Conservation (phyloP, 92 coral and sea anemone genomes). For the Desmophyllum pertusum region DNA sequence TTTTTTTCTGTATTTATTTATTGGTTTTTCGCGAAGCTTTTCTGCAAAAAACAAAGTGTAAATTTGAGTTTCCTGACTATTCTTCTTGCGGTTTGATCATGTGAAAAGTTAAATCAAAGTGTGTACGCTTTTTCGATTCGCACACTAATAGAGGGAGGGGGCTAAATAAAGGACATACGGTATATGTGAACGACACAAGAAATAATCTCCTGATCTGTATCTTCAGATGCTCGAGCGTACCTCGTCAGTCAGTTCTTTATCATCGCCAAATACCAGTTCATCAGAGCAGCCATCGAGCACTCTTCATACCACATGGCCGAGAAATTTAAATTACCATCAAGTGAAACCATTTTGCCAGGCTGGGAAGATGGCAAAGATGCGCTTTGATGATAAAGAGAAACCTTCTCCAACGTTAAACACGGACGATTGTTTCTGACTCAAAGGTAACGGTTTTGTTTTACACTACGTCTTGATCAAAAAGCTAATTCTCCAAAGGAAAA, state of each 20-base stretch:
- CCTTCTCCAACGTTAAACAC: slow-evolving; percentile 81
- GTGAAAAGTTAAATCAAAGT: too few species aligned
- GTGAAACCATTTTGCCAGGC: slow-evolving; percentile 71
- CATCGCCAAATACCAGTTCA: slow-evolving; percentile 27
- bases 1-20: too few species aligned
- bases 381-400: slow-evolving; percentile 81
- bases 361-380: slow-evolving; percentile 97
- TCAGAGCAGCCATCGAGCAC: background rate
- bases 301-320: slow-evolving; percentile 40
- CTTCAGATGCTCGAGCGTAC: background rate
- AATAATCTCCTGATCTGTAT: background rate
- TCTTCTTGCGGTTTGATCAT: too few species aligned
- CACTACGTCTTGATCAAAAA: too few species aligned
- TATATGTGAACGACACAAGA: background rate
- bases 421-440: slow-evolving; percentile 84
- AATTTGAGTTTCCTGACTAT: too few species aligned
- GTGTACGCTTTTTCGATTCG: too few species aligned
- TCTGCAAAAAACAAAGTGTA: too few species aligned
- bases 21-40: too few species aligned
- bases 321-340: slow-evolving; percentile 59
- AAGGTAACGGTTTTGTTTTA: slow-evolving; percentile 48
- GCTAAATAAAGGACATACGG: too few species aligned
- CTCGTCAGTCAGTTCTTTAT: slow-evolving; percentile 16
- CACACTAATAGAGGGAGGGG: too few species aligned
- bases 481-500: too few species aligned